These are phyloP conservation scores for Chaetura pelagica DNA, from an alignment of 2,113 vertebrate species.

Conservation along the genomic window DNA sequence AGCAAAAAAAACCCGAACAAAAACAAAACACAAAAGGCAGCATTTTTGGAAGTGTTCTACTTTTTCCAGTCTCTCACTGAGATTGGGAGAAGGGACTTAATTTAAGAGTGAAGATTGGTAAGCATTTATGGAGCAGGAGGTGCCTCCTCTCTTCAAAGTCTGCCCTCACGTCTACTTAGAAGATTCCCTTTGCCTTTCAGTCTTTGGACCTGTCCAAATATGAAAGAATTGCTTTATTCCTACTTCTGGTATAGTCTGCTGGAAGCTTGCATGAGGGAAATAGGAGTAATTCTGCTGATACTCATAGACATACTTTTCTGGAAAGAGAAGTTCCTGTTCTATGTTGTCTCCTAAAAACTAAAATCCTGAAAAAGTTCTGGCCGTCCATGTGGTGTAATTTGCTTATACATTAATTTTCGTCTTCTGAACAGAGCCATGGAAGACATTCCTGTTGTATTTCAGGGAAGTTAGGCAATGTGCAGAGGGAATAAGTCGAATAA, in stretches of 20 bases:
- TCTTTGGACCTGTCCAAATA: not conserved
- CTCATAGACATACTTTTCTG: not conserved
- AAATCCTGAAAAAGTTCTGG: not conserved
- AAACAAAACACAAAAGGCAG: not conserved
- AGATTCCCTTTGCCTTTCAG: not conserved
- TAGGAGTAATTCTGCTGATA: not conserved
- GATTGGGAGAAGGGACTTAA: not conserved
- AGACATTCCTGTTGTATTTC: not conserved
- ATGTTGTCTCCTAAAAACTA: not conserved
- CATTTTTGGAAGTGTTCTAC: not conserved
- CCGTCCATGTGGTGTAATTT: not conserved
- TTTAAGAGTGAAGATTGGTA: not conserved
- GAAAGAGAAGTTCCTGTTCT: not conserved
- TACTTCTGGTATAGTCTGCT: not conserved
- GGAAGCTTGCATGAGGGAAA: not conserved
- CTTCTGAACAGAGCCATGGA: not conserved
- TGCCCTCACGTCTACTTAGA: not conserved
- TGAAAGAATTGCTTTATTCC: not conserved
- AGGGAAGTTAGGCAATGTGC: not conserved
- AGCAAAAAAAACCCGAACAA: not conserved
- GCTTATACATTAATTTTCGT: not conserved
- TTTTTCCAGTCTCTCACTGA: not conserved
- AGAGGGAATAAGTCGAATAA: conserved; percentile 12
- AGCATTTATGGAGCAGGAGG: not conserved
- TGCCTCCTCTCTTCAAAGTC: not conserved